Evolutionary conservation across 1,140 invertebrate species (phyloP).

Genomic region (Micrasema minimum): DNA sequence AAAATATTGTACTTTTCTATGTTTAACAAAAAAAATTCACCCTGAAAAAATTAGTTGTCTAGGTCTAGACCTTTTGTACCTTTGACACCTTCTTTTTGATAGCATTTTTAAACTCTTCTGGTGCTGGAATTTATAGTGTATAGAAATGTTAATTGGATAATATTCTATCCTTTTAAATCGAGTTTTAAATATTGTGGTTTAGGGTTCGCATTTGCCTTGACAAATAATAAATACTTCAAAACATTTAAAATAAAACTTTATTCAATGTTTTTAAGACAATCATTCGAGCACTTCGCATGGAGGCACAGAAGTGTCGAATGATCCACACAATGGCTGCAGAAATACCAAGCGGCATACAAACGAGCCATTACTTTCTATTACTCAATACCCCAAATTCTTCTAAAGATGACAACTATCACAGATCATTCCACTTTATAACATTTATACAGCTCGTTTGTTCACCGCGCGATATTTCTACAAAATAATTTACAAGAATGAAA

Average conservation of each 20-base stretch:
- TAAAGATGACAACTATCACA: constrained; percentile 39
- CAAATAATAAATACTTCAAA: constrained; percentile 21
- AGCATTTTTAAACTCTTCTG: too few species aligned
- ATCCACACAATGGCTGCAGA: constrained; percentile 17
- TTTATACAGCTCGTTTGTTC: constrained; percentile 36
- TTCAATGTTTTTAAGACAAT: constrained; percentile 34
- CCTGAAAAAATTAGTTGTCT: too few species aligned
- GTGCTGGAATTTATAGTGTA: too few species aligned
- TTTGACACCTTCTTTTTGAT: too few species aligned
- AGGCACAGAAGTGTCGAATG: constrained; percentile 33
- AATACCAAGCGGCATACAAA: constrained; percentile 39
- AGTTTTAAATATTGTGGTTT: not conserved
- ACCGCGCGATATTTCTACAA: constrained; percentile 40
- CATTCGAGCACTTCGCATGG: constrained; percentile 25
- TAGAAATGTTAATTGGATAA: too few species aligned
- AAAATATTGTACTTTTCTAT: too few species aligned
- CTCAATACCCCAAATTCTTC: constrained; percentile 8
- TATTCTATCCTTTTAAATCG: too few species aligned
- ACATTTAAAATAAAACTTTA: constrained; percentile 42
- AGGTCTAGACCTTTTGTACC: too few species aligned
- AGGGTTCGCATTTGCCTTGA: not conserved
- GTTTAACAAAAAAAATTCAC: too few species aligned
- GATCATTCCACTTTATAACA: constrained; percentile 4
- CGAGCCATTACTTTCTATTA: constrained; percentile 21
- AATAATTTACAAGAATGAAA: constrained; percentile 41